phyloP scores from a whole-genome alignment of 2,888 invertebrate genomes.

The Octonoba sinensis region DNA sequence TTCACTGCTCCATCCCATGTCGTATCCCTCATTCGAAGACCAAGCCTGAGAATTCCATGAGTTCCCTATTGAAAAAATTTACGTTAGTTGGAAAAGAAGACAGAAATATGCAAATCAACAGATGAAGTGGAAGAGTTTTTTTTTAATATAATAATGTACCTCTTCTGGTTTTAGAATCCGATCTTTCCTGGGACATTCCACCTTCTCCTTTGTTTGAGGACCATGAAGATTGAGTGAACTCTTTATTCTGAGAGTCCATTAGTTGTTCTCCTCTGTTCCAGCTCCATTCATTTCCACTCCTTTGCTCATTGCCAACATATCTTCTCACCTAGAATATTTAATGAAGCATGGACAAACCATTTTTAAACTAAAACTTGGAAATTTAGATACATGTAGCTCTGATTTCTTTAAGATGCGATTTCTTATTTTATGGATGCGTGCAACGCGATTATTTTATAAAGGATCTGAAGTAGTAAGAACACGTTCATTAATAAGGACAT shows the following conservation, averaged over 20 bases:
- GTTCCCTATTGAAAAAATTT: not conserved
- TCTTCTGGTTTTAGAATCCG: constrained; percentile 27
- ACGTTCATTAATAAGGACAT: too few relatives aligned
- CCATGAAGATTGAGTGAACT: constrained; percentile 6
- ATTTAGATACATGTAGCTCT: too few relatives aligned
- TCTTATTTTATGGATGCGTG: too few relatives aligned
- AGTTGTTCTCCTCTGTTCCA: constrained; percentile 25
- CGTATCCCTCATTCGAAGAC: constrained; percentile 15
- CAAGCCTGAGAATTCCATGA: constrained; percentile 15
- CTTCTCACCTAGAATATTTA: constrained; percentile 7
- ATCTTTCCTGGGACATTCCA: not conserved
- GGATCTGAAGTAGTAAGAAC: too few relatives aligned
- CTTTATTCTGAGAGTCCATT: not conserved
- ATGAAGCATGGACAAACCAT: too few relatives aligned
- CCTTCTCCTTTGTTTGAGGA: constrained; percentile 8
- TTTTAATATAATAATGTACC: not conserved
- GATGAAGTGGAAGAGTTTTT: too few relatives aligned
- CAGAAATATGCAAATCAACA: not conserved
- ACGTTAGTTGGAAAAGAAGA: not conserved
- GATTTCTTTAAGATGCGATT: too few relatives aligned
- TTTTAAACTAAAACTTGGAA: too few relatives aligned
- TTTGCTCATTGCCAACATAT: constrained; percentile 11
- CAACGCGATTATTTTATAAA: too few relatives aligned
- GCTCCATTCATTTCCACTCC: constrained; percentile 29
- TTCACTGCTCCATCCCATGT: constrained; percentile 7